Evolutionary conservation across 2,888 invertebrate genomes (phyloP).

Genomic region (Cheilosia urbana): DNA sequence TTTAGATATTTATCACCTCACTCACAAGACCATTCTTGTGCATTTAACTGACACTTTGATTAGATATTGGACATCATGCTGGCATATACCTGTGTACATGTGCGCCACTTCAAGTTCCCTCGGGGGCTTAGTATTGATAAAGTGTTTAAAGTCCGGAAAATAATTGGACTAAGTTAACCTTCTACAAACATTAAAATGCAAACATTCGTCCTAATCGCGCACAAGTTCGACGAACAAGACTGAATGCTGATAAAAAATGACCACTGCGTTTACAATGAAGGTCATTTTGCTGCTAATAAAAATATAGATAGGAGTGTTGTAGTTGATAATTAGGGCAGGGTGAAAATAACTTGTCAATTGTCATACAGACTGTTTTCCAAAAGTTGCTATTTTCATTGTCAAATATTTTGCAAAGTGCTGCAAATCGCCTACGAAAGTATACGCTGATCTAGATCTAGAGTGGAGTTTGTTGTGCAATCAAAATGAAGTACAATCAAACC

Average conservation of each 20-base stretch:
- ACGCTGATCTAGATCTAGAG: too few species aligned
- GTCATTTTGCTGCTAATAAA: slow-evolving; percentile 30
- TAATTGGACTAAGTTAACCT: slow-evolving; percentile 12
- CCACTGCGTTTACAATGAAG: slow-evolving; percentile 9
- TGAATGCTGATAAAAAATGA: slow-evolving; percentile 34
- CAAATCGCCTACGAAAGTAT: too few species aligned
- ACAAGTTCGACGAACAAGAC: slow-evolving; percentile 4
- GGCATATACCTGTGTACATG: not conserved
- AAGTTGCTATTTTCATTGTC: too few species aligned
- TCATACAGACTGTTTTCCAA: not conserved
- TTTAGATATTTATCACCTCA: slow-evolving; percentile 41
- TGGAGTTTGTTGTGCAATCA: too few species aligned
- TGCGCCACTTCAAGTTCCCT: not conserved
- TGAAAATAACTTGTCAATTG: not conserved
- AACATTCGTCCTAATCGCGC: slow-evolving; percentile 12
- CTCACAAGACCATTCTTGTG: slow-evolving; percentile 27
- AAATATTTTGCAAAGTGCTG: too few species aligned
- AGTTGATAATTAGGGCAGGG: not conserved
- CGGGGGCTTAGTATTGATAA: slow-evolving; percentile 3
- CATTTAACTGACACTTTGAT: slow-evolving; percentile 58
- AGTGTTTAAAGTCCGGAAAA: slow-evolving; percentile 10
- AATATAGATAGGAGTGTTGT: not conserved
- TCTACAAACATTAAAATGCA: slow-evolving; percentile 7
- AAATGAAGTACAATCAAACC: too few species aligned
- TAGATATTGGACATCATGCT: slow-evolving; percentile 47